phyloP scores from a whole-genome alignment of 1,140 invertebrate species.

The Pantala flavescens region DNA sequence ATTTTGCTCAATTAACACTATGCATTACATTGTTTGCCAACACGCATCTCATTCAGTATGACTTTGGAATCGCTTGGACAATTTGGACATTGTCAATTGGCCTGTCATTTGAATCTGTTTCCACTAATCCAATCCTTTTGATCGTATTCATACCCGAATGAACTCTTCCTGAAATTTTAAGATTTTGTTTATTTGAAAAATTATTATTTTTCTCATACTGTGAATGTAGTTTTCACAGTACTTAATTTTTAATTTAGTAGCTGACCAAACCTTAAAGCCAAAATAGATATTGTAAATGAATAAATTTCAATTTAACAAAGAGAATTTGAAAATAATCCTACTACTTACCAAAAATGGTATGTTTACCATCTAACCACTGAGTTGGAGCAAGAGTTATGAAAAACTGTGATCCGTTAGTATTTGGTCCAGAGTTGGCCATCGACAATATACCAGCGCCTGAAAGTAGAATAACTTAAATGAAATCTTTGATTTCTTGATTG shows the following conservation, averaged over 20 bases:
- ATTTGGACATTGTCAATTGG: slow-evolving; percentile 87
- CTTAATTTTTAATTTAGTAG: too few species aligned
- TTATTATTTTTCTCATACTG: not conserved
- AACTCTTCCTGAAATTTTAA: slow-evolving; percentile 46
- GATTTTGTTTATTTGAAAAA: not conserved
- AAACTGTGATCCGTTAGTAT: slow-evolving; percentile 97
- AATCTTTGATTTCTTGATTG: not conserved
- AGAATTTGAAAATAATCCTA: too few species aligned
- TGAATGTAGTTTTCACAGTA: too few species aligned
- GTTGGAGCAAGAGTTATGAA: slow-evolving; percentile 95
- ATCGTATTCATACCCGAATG: slow-evolving; percentile 80
- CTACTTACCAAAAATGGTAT: slow-evolving; percentile 79
- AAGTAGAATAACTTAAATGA: slow-evolving; percentile 19
- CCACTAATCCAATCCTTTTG: slow-evolving; percentile 82
- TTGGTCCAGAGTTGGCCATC: slow-evolving; percentile 88
- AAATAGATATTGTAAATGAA: too few species aligned
- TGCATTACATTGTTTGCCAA: too few species aligned
- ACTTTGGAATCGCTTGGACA: slow-evolving; percentile 41
- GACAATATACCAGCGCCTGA: slow-evolving; percentile 66
- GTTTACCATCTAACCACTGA: slow-evolving; percentile 96
- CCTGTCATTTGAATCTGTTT: slow-evolving; percentile 81
- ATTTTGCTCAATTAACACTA: too few species aligned
- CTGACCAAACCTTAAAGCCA: too few species aligned
- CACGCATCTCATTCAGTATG: not conserved
- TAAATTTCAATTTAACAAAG: too few species aligned